Conservation (phyloP, 2,797 vertebrate species). For the Falco berigora region DNA sequence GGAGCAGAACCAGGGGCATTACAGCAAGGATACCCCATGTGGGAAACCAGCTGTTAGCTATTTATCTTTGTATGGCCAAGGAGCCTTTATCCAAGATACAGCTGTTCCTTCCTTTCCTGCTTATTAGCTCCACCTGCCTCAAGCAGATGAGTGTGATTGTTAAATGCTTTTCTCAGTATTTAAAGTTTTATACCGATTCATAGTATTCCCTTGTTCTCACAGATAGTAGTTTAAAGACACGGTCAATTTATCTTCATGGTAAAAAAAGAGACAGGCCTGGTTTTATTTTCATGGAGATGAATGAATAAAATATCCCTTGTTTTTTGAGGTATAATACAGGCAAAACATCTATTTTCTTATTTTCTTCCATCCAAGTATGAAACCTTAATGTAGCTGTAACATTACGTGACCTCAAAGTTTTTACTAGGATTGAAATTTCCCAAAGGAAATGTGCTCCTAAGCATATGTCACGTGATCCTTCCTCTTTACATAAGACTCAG, state of each 20-base stretch:
- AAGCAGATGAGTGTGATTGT: conserved; percentile 12
- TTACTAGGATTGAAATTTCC: background rate
- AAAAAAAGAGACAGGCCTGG: background rate
- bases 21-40: conserved; percentile 68
- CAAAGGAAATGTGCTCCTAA: background rate
- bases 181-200: background rate
- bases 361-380: background rate
- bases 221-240: background rate
- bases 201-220: background rate
- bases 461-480: background rate
- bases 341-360: background rate
- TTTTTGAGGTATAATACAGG: background rate
- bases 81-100: conserved; percentile 75
- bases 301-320: background rate
- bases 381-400: background rate
- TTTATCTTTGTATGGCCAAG: conserved; percentile 82
- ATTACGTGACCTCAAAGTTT: background rate
- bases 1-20: conserved; percentile 58
- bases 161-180: conserved; percentile 18
- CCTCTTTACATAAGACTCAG: background rate
- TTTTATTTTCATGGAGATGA: background rate
- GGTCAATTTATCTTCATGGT: background rate
- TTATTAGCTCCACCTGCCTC: conserved; percentile 78
- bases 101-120: conserved; percentile 73
- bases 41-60: conserved; percentile 83